Base-by-base conservation (phyloP, 2,888 invertebrate species). In the Eubasilissa splendida region DNA sequence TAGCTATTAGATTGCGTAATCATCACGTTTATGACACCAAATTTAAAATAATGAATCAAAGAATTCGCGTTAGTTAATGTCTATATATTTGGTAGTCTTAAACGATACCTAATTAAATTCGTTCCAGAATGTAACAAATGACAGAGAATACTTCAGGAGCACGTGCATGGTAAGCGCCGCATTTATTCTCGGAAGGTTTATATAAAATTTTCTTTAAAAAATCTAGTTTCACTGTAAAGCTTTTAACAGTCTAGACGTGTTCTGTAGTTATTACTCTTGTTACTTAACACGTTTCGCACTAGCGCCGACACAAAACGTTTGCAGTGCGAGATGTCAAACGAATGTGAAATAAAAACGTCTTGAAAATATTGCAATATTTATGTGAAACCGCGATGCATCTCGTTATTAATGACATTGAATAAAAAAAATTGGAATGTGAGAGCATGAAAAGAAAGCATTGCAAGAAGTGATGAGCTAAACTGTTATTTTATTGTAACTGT, bases 311-410 rank as follows among this genome's bases (percentile, higher is more conserved):
- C 42, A 7, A 42, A 56, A 75, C 75, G n/a, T 52, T n/a, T 50
- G 33, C 66, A 10, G 12, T n/a, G 12, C 52, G 5, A 52, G 76
- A 77, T 77, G 76, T 77, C 76, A 77, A 77, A 77, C 56, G 53
- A 77, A 53, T 53, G 22, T 54, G 66, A 50, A 52, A 66, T 77
- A 66, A 31, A 68, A 66, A 68, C 22, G 65, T 54, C 42, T 77
- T 59, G 33, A 76, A 81, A 79, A 81, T 81, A 81, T 81, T 81
- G 76, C 79, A 81, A 81, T 76, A 79, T 79, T 81, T 81, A 71
- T 76, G 76, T 73, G 70, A 81, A 81, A 66, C 42, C 75, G 54
- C 74, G 76, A 52, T 68, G 63, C 78, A 81, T 75, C 81, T 81
- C 81, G 81, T 81, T 81, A 81, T 70, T 66, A 53, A 76, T 60